Conservation (phyloP, 2,113 vertebrate genomes). For the Todiramphus chloris region DNA sequence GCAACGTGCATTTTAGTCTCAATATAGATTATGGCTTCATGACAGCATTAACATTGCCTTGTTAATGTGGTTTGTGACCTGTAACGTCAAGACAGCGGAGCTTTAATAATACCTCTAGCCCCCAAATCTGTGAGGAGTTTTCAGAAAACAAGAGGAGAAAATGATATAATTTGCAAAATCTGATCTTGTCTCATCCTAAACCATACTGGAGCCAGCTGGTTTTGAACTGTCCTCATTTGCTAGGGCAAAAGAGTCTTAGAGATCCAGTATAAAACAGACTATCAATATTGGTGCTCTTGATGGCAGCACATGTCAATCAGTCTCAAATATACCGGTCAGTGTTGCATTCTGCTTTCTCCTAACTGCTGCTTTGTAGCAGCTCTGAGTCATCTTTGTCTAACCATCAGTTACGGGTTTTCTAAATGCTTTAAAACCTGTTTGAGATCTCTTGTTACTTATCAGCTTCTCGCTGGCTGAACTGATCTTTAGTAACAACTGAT, state of each 20-base stretch:
- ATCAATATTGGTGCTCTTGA: not conserved
- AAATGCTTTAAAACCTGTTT: not conserved
- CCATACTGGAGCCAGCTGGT: not conserved
- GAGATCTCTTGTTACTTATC: not conserved
- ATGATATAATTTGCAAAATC: not conserved
- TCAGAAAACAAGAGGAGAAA: not conserved
- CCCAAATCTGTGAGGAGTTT: not conserved
- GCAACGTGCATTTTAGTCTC: not conserved
- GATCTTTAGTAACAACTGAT: not conserved
- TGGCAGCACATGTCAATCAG: not conserved
- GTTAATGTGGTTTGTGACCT: not conserved
- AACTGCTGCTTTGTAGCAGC: not conserved
- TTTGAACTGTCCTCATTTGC: not conserved
- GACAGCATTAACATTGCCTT: not conserved
- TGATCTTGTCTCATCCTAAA: not conserved
- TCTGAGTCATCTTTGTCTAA: not conserved
- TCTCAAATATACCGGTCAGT: not conserved
- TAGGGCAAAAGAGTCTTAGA: not conserved
- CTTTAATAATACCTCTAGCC: not conserved
- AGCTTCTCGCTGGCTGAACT: not conserved
- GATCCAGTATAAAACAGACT: not conserved
- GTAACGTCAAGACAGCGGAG: not conserved
- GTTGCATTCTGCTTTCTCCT: not conserved
- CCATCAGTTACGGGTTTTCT: not conserved
- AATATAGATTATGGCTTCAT: not conserved